A percentile compares a stretch with the other conserved stretches of the same genome.
These are phyloP conservation scores for Gymnoscopelus braueri DNA, from an alignment of 2,797 vertebrate species.

Conservation along the genomic window DNA sequence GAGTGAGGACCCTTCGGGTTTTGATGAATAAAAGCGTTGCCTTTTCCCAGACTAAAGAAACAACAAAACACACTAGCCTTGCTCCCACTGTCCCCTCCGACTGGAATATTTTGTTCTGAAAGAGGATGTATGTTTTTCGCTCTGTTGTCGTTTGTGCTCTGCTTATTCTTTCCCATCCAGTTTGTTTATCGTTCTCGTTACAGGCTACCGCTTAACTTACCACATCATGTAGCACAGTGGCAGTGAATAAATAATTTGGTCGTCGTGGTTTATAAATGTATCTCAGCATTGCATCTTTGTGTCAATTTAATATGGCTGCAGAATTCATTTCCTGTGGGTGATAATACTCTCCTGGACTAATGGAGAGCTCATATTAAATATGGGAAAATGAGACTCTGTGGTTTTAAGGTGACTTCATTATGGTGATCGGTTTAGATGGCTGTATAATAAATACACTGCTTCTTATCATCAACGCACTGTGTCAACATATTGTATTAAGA, in stretches of 20 bases:
- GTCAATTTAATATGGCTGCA: conserved; percentile 24
- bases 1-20: conserved; percentile 37
- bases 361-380: conserved; percentile 26
- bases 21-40: conserved; percentile 36
- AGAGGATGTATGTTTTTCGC: conserved; percentile 5
- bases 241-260: conserved; percentile 10
- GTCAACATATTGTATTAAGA: conserved; percentile 8
- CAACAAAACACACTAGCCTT: conserved; percentile 4
- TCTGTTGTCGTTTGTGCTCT: background rate
- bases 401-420: conserved; percentile 7
- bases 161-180: conserved; percentile 15
- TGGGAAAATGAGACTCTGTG: background rate
- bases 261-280: background rate
- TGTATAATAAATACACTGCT: conserved; percentile 13
- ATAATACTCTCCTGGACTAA: conserved; percentile 26
- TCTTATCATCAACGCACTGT: background rate
- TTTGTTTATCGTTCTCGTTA: conserved; percentile 17
- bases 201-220: background rate
- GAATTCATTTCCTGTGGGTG: conserved; percentile 48
- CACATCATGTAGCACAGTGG: conserved; percentile 1
- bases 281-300: conserved; percentile 28
- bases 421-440: conserved; percentile 5
- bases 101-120: background rate
- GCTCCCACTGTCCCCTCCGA: conserved; percentile 11
- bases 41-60: conserved; percentile 18